Evolutionary conservation across 2,113 vertebrate species (phyloP), one percentile per base, ranked within the genome.

Genomic region (Hyperopisus bebe): DNA sequence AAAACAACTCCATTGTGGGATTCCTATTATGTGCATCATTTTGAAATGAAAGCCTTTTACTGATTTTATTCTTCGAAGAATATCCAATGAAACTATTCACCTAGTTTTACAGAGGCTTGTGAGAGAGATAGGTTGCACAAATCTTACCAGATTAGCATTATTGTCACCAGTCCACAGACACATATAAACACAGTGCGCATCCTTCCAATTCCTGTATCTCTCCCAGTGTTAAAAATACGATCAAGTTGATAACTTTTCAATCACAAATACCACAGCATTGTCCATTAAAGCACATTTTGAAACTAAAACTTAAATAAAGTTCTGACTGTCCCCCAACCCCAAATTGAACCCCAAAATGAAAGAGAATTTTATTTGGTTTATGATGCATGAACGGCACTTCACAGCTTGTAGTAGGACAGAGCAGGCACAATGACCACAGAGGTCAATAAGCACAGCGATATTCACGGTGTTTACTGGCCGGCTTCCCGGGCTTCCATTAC

Each of bases 401-500:
- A 70, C 62, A 70, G 62, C 62, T 70, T 27, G 62, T 70, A 31
- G 62, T 70, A 70, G 62, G 62, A 31, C 62, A 31, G 62, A 31
- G 62, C 10, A 70, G n/a, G 27, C 62, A 66, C 62, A 27, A 3
- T 31, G 62, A 70, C 62, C 62, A 70, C 6, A 27, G 27, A 70
- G 62, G 62, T 70, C 62, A 70, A 70, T 70, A 27, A 70, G 10
- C 62, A 11, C n/a, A 70, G 62, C n/a, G 3, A 27, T 27, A 70
- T 70, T 70, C 62, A 70, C n/a, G 42, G 53, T 39, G 86, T 42
- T 87, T 35, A 13, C 51, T 87, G 86, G 86, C 86, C 9, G 8
- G 35, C 21, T 44, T 87, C 86, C 86, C 35, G 8, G 51, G 86
- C 31, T 44, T 87, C 50, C 51, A 58, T 87, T 87, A 87, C 51